Evolutionary conservation across 2,797 vertebrate species (phyloP), one percentile per base, ranked within the genome.

Genomic region (Euphonia xanthogaster): DNA sequence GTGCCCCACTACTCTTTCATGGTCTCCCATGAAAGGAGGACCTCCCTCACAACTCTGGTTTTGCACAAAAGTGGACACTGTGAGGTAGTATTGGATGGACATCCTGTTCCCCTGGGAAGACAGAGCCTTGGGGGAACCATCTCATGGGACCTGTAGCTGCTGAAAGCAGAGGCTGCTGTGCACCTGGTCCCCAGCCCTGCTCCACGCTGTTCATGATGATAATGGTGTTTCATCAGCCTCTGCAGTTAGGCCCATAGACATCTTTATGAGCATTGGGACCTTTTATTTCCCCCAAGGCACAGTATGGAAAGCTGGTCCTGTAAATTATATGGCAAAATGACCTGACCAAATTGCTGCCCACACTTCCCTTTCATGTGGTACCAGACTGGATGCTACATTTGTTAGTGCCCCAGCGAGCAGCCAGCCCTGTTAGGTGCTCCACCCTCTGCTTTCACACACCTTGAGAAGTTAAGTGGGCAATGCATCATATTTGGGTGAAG

Each of bases 171-270:
- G 35, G 7, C 20, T 54, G 39, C 24, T 23, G 5, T 37, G 42
- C 27, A 16, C 14, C 10, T 8, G 2, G 11, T 11, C 23, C 16
- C 40, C 28, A 86, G 50, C 9, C 14, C 40, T 0, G 0, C 39
- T 70, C 35, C 3, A 6, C 1, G 5, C 24, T 39, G 53, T 12
- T 74, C 23, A 8, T 35, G 31, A 3, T 6, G 14, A 27, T 15
- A 10, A 20, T 1, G 2, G 9, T 30, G 35, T 45, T 85, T 57
- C 27, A 25, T 57, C 57, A 45, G 5, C 18, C 74, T 62, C 88
- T 90, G 61, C 10, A 40, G 20, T 11, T 35, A 42, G 48, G 39
- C 12, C 16, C 22, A 31, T 4, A 16, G 37, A 53, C 8, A 18
- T 14, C 11, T 28, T 76, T 30, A 12, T 60, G 18, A 65, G 14